Evolutionary conservation across 1,140 invertebrate species (phyloP).

Genomic region (Drosophila nasuta): DNA sequence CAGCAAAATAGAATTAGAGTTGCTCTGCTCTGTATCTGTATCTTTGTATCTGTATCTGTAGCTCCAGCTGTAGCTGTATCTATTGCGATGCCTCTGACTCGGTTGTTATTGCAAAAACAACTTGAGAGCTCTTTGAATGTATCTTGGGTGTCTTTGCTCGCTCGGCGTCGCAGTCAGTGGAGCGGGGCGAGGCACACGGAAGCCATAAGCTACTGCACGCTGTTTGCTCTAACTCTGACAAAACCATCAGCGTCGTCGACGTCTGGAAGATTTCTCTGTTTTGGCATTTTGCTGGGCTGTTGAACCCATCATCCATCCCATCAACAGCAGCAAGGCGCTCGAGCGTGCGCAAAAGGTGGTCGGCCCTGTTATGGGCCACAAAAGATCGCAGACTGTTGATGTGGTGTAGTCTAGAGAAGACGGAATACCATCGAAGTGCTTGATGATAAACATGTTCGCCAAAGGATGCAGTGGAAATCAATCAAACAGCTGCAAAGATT

Average conservation of each 20-base stretch:
- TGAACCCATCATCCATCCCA: constrained; percentile 51
- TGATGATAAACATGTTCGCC: constrained; percentile 28
- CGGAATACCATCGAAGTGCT: too few species aligned
- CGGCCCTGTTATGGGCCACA: constrained; percentile 25
- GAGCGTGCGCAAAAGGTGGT: constrained; percentile 55
- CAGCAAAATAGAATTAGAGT: constrained; percentile 72
- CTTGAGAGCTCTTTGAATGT: constrained; percentile 39
- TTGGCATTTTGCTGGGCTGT: constrained; percentile 64
- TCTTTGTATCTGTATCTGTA: constrained; percentile 16
- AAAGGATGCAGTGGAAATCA: constrained; percentile 64
- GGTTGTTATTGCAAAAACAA: constrained; percentile 45
- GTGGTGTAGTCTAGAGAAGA: too few species aligned
- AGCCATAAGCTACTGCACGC: constrained; percentile 76
- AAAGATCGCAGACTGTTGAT: constrained; percentile 2
- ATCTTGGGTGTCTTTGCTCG: constrained; percentile 33
- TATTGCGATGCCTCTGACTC: constrained; percentile 25
- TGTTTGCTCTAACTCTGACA: constrained; percentile 19
- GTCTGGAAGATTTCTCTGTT: constrained; percentile 67
- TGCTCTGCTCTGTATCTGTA: constrained; percentile 44
- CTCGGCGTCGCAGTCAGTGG: constrained; percentile 59
- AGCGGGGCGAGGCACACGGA: constrained; percentile 71
- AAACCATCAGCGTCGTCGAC: not conserved
- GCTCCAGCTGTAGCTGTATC: constrained; percentile 45
- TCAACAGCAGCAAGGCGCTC: constrained; percentile 37
- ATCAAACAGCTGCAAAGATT: constrained; percentile 50